Conservation (phyloP, 2,113 vertebrate genomes). For the Pavo muticus region DNA sequence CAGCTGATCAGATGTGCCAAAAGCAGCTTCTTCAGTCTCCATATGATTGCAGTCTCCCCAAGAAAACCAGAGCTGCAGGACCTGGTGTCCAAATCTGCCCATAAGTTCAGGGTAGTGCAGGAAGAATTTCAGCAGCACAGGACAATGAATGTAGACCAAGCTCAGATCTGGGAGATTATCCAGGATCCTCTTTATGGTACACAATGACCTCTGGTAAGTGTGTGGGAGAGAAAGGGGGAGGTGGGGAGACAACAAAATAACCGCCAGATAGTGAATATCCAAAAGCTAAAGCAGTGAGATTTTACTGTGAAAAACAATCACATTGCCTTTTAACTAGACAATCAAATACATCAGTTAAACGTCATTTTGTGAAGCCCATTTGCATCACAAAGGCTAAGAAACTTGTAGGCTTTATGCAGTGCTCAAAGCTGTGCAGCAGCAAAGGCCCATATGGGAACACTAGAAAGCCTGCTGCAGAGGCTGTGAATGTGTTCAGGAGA, state of each 20-base stretch:
- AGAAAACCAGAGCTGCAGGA: slow-evolving; percentile 88
- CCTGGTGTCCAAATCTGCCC: slow-evolving; percentile 82
- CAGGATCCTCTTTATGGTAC: slow-evolving; percentile 81
- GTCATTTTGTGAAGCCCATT: slow-evolving; percentile 36
- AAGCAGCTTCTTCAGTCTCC: slow-evolving; percentile 21
- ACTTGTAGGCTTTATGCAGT: slow-evolving; percentile 33
- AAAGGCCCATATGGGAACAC: slow-evolving; percentile 44
- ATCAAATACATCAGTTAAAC: slow-evolving; percentile 32
- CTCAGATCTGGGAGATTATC: slow-evolving; percentile 78
- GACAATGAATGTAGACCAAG: slow-evolving; percentile 85
- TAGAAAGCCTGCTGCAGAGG: slow-evolving; percentile 37
- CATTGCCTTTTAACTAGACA: slow-evolving; percentile 26
- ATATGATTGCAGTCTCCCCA: slow-evolving; percentile 64
- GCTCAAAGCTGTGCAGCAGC: slow-evolving; percentile 47
- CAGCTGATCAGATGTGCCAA: not conserved
- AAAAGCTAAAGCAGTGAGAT: slow-evolving; percentile 3
- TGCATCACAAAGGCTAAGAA: slow-evolving; percentile 52
- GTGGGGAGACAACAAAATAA: slow-evolving; percentile 27
- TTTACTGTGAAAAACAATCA: slow-evolving; percentile 22
- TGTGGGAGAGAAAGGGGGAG: not conserved
- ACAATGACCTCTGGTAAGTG: slow-evolving; percentile 77
- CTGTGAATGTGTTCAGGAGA: slow-evolving; percentile 31
- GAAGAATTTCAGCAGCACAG: slow-evolving; percentile 86
- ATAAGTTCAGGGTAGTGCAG: slow-evolving; percentile 84
- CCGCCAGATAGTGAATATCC: not conserved